A percentile compares a stretch with the other conserved stretches of the same genome.
Evolutionary conservation across 2,797 vertebrate species (phyloP).

Genomic region (Eulemur albifrons): DNA sequence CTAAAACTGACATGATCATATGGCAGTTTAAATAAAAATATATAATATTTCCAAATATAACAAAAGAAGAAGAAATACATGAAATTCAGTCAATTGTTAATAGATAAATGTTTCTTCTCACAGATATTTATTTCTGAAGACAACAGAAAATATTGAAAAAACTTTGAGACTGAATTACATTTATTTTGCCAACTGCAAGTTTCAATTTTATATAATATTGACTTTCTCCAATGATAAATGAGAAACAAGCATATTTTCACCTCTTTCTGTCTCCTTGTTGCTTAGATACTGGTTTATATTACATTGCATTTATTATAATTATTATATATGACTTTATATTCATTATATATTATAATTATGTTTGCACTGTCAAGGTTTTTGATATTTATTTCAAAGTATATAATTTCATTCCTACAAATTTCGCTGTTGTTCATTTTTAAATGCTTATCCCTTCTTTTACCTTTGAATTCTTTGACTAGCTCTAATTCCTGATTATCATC

Average conservation of each 20-base stretch:
- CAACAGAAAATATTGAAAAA: conserved; percentile 33
- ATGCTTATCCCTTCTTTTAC: background rate
- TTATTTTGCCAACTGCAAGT: background rate
- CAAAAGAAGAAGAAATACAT: background rate
- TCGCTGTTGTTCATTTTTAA: background rate
- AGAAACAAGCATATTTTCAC: background rate
- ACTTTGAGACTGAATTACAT: background rate
- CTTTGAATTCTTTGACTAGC: background rate
- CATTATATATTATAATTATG: background rate
- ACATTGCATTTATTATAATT: background rate
- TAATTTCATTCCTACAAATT: background rate
- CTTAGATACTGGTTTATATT: background rate
- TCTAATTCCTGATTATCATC: background rate
- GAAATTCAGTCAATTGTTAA: background rate
- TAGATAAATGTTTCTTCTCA: background rate
- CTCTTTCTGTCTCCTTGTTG: background rate
- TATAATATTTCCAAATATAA: background rate
- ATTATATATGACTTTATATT: background rate
- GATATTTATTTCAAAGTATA: background rate
- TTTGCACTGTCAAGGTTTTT: background rate
- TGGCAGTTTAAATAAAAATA: background rate
- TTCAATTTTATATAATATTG: background rate
- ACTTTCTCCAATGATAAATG: background rate
- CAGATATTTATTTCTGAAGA: background rate
- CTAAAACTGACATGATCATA: background rate